phyloP scores from a whole-genome alignment of 2,797 vertebrate species.

The Melanotaenia maccullochi region DNA sequence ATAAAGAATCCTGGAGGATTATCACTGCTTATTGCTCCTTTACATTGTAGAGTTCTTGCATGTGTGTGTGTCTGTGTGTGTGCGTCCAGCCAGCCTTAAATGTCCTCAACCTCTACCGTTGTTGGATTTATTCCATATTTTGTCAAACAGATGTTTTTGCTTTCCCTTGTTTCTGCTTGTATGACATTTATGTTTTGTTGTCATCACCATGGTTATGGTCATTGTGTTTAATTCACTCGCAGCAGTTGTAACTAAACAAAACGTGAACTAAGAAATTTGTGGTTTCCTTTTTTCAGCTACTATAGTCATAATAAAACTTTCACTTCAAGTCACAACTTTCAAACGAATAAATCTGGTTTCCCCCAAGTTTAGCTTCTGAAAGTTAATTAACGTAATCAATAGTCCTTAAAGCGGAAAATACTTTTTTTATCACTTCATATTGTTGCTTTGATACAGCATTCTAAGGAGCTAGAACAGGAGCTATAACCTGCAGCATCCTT shows the following conservation, averaged over 20 bases:
- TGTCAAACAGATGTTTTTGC: background rate
- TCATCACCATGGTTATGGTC: background rate
- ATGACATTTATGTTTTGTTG: background rate
- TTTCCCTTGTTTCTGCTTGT: background rate
- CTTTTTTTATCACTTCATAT: background rate
- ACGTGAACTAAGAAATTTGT: too few relatives aligned
- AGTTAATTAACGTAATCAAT: background rate
- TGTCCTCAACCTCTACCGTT: background rate
- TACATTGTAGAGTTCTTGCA: constrained; percentile 46
- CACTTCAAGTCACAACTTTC: background rate
- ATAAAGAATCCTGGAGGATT: constrained; percentile 64
- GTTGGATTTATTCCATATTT: background rate
- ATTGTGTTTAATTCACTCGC: background rate
- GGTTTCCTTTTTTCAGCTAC: too few relatives aligned
- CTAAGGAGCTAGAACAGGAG: too few relatives aligned
- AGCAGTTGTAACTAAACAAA: background rate
- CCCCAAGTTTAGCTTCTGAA: background rate
- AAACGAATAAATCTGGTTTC: background rate
- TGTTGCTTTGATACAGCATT: background rate
- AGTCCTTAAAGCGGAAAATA: background rate
- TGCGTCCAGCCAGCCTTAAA: constrained; percentile 7
- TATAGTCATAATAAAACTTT: too few relatives aligned
- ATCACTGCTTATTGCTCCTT: constrained; percentile 69
- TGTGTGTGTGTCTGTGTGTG: constrained; percentile 38
- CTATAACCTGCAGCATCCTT: too few relatives aligned